Evolutionary conservation across 2,113 vertebrate genomes (phyloP).

Genomic region (Rhinogobius similis): DNA sequence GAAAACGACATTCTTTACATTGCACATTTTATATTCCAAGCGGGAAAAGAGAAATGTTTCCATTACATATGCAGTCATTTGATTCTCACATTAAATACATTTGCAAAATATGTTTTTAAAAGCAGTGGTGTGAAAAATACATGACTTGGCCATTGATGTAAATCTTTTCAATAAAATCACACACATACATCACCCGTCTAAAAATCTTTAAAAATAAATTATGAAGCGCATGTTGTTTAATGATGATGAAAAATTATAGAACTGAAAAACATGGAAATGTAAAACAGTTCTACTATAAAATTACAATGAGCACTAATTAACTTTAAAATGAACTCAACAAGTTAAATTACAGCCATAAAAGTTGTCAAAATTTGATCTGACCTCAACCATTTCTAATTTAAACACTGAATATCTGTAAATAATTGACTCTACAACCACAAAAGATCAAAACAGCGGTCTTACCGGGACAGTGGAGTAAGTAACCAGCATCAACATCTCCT

Average conservation of each 20-base stretch:
- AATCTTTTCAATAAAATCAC: no score
- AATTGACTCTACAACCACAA: not conserved
- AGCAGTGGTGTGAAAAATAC: not conserved
- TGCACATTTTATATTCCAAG: slow-evolving; percentile 14
- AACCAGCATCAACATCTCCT: slow-evolving; percentile 83
- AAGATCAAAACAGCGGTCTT: slow-evolving; percentile 33
- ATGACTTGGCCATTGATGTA: not conserved
- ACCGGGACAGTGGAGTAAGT: slow-evolving; percentile 90
- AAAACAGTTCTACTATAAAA: no score
- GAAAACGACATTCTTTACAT: slow-evolving; percentile 39
- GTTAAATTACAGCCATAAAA: not conserved
- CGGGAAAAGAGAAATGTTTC: slow-evolving; percentile 10
- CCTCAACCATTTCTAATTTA: not conserved
- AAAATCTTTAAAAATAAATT: no score
- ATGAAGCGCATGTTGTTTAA: not conserved
- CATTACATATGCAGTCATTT: not conserved
- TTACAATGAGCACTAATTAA: not conserved
- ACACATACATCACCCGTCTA: not conserved
- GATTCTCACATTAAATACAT: not conserved
- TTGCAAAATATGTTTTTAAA: not conserved
- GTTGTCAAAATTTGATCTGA: not conserved
- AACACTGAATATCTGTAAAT: not conserved
- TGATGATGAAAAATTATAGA: no score
- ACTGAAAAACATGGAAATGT: no score
- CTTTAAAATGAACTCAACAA: not conserved